phyloP scores from a whole-genome alignment of 2,113 vertebrate species.

The Anolis sagrei region DNA sequence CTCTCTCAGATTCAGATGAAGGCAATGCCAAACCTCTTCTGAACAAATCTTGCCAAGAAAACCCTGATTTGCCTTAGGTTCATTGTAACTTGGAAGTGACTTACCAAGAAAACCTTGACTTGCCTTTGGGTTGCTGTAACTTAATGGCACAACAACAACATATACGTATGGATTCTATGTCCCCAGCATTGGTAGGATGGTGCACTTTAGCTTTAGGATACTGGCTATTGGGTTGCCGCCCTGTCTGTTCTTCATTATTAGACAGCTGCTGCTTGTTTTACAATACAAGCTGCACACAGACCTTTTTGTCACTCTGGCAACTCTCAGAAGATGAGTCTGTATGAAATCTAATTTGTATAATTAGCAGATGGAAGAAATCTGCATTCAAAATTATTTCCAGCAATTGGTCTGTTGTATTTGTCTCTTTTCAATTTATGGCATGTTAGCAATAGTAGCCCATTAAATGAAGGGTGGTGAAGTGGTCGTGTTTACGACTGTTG shows the following conservation, averaged over 20 bases:
- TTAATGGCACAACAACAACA: no score
- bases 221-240: neutral
- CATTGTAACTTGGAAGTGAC: no score
- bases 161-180: neutral
- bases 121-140: no score
- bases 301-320: neutral
- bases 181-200: neutral
- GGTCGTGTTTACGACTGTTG: neutral
- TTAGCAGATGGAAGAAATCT: slow-evolving; percentile 41
- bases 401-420: slow-evolving; percentile 19
- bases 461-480: slow-evolving; percentile 23
- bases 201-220: neutral
- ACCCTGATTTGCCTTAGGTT: no score
- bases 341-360: slow-evolving; percentile 52
- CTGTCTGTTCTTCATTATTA: neutral
- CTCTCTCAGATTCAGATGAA: no score
- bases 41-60: no score
- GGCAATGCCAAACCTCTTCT: no score
- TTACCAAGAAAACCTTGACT: no score
- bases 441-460: slow-evolving; percentile 29
- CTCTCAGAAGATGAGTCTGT: neutral
- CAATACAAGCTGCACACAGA: neutral
- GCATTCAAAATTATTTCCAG: slow-evolving; percentile 39
- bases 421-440: slow-evolving; percentile 32
- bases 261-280: neutral